These are phyloP conservation scores for Drosophila repleta DNA, from an alignment of 1,140 invertebrate genomes.

Conservation along the genomic window DNA sequence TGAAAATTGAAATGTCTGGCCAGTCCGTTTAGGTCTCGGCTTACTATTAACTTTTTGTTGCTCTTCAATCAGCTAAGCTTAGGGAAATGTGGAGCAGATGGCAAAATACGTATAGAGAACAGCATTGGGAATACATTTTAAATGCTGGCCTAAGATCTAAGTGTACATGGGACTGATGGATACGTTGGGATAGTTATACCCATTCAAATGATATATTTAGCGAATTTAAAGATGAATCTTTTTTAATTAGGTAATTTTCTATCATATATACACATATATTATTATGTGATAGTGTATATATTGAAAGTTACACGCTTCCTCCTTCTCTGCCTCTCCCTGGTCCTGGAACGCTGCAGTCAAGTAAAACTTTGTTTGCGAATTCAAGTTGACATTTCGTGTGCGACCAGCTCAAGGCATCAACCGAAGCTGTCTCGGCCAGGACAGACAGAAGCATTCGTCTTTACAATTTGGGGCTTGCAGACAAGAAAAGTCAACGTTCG, in stretches of 20 bases:
- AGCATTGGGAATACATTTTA: neutral
- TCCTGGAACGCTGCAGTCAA: too few species aligned
- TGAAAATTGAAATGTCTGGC: slow-evolving; percentile 21
- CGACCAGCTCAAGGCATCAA: neutral
- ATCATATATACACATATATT: too few species aligned
- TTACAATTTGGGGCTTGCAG: neutral
- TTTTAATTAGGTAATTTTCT: too few species aligned
- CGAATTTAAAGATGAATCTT: too few species aligned
- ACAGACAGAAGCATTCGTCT: neutral
- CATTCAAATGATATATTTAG: too few species aligned
- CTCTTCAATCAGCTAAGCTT: slow-evolving; percentile 7
- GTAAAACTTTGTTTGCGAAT: neutral
- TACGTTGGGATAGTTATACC: too few species aligned
- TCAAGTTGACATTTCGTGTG: slow-evolving; percentile 1
- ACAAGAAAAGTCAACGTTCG: slow-evolving; percentile 4
- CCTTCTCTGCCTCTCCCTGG: too few species aligned
- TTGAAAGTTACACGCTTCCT: too few species aligned
- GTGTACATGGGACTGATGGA: too few species aligned
- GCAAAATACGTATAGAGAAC: neutral
- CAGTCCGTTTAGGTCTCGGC: slow-evolving; percentile 5
- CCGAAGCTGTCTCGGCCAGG: neutral
- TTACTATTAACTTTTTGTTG: slow-evolving; percentile 11
- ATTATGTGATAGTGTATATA: too few species aligned
- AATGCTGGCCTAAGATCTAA: too few species aligned
- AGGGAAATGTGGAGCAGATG: neutral